Base-by-base conservation (phyloP, 2,797 vertebrate genomes). In the Arvicola amphibius region DNA sequence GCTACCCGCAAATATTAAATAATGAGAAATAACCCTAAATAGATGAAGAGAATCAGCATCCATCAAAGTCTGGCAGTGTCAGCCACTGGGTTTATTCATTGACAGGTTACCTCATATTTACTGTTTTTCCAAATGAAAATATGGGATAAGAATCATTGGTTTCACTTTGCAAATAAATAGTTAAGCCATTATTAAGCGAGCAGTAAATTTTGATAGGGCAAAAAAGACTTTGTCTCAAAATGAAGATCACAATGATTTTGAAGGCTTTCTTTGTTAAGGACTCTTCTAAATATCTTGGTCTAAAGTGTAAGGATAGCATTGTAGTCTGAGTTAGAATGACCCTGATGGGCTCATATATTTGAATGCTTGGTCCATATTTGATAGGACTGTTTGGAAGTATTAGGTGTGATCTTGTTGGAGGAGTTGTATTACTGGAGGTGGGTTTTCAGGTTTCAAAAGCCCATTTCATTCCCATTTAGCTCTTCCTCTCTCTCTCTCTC, bases 11-110 rank as follows among this genome's bases (percentile, higher is more conserved):
- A 46, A 71, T 10, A 78, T 65, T 56, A 53, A 73, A 56, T 53
- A 6, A 29, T 9, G 48, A 14, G 8, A 27, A 85, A 32, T 16
- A 61, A 4, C 27, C 37, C 9, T 53, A 40, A 27, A 53, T 16
- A 2, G 5, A 29, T 9, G 6, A 80, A 48, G 51, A 12, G 7
- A 61, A 17, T 14, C 5, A 19, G 16, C 23, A 48, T 6, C 69
- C 7, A 0, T 56, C 2, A 51, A 9, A 32, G 0, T 5, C 2
- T n/a, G 2, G 37, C 6, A 17, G 2, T 59, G 23, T 21, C 71
- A 88, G 37, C 0, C 6, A 10, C 16, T 25, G 5, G 1, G 7
- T 69, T 5, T 0, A 59, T 9, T 74, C 16, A 32, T 29, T 67
- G 37, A 67, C 7, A 79, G 46, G 5, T 77, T 7, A 1, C 1